These are phyloP conservation scores for Seriola aureovittata DNA, from an alignment of 2,113 vertebrate species.

Conservation along the genomic window DNA sequence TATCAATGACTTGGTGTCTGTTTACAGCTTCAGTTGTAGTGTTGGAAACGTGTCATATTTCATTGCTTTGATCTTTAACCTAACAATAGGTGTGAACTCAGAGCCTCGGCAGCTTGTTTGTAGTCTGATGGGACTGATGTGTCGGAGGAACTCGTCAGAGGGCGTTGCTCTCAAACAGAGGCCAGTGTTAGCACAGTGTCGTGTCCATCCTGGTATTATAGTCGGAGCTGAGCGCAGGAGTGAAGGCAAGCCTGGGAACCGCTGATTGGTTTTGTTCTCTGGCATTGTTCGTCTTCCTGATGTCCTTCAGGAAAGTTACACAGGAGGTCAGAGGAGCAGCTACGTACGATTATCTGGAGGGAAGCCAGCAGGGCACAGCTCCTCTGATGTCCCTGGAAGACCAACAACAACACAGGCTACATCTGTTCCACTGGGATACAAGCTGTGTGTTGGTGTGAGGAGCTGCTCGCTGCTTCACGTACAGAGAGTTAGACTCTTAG, in stretches of 20 bases:
- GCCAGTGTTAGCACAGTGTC: slow-evolving; percentile 19
- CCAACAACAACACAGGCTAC: slow-evolving; percentile 6
- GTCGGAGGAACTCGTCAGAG: background rate
- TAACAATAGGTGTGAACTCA: background rate
- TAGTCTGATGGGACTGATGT: background rate
- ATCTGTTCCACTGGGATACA: slow-evolving; percentile 14
- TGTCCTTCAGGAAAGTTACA: slow-evolving; percentile 75
- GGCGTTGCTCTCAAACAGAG: background rate
- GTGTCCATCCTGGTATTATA: slow-evolving; percentile 42
- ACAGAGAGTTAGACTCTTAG: too few relatives aligned
- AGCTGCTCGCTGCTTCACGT: too few relatives aligned
- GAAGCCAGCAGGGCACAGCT: slow-evolving; percentile 11
- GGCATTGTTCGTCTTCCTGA: slow-evolving; percentile 80
- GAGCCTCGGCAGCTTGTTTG: background rate
- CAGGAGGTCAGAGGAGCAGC: slow-evolving; percentile 57
- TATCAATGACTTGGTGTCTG: too few relatives aligned
- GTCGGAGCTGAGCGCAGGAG: background rate
- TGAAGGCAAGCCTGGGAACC: slow-evolving; percentile 71
- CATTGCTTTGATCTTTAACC: background rate
- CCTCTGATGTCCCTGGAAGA: slow-evolving; percentile 46
- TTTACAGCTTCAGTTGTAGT: too few relatives aligned
- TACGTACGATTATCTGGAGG: slow-evolving; percentile 39
- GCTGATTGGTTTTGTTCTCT: slow-evolving; percentile 72
- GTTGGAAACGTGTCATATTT: too few relatives aligned
- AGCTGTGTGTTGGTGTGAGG: background rate